A percentile compares a stretch with the other conserved stretches of the same genome.
These are phyloP conservation scores for Cheilosia impressa DNA, from an alignment of 2,888 invertebrate genomes.

Conservation along the genomic window DNA sequence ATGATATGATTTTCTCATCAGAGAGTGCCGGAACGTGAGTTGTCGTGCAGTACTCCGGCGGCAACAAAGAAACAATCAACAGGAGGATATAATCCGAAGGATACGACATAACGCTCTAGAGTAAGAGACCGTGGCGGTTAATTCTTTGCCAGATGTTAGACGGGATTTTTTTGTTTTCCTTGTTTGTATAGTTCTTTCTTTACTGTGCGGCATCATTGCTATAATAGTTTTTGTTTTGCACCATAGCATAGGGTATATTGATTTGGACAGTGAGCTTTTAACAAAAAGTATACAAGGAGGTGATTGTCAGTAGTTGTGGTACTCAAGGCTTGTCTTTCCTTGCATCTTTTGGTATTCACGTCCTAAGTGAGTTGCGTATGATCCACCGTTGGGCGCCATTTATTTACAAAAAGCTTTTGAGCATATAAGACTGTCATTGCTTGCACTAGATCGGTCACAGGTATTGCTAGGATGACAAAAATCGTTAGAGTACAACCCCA, in stretches of 20 bases:
- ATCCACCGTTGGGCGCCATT: not conserved
- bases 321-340: not conserved
- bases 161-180: conserved; percentile 24
- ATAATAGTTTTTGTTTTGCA: conserved; percentile 6
- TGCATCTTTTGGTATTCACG: too few species aligned
- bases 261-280: not conserved
- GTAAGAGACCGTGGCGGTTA: conserved; percentile 65
- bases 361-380: not conserved
- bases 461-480: too few species aligned
- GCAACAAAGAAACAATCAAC: conserved; percentile 75
- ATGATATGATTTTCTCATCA: conserved; percentile 75
- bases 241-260: conserved; percentile 15
- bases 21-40: conserved; percentile 73
- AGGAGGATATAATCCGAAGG: conserved; percentile 74
- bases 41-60: conserved; percentile 65
- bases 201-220: not conserved
- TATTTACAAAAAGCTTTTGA: not conserved
- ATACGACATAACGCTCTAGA: conserved; percentile 60
- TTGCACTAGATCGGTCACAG: too few species aligned
- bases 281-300: not conserved
- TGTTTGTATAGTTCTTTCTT: conserved; percentile 14
- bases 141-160: conserved; percentile 61
- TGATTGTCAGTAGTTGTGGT: too few species aligned
- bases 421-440: too few species aligned
- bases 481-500: too few species aligned